Conservation (phyloP, 2,797 vertebrate genomes). For the Spinibarbus caldwelli region DNA sequence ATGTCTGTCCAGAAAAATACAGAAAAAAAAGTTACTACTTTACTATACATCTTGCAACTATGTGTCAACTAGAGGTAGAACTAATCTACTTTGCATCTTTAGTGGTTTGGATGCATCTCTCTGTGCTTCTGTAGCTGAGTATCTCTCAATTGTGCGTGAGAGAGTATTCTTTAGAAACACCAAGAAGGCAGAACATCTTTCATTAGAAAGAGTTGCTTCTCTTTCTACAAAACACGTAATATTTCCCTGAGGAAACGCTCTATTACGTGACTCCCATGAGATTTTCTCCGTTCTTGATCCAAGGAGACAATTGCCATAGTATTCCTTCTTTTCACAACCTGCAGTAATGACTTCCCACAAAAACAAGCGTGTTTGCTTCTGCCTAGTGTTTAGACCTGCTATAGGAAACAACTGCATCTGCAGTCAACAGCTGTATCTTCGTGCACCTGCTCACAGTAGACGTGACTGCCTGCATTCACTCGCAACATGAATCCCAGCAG, state of each 20-base stretch:
- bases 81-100: neutral
- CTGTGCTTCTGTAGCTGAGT: neutral
- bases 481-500: neutral
- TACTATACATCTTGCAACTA: neutral
- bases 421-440: slow-evolving; percentile 1
- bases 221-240: neutral
- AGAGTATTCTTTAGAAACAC: neutral
- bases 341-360: neutral
- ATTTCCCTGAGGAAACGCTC: neutral
- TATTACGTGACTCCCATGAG: neutral
- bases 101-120: neutral
- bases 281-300: neutral
- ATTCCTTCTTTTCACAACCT: neutral
- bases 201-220: neutral
- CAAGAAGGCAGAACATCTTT: neutral
- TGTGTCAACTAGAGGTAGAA: neutral
- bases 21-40: neutral
- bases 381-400: slow-evolving; percentile 2
- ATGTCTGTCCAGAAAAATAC: neutral
- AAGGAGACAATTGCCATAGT: slow-evolving; percentile 1
- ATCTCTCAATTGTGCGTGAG: neutral
- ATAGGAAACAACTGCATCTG: slow-evolving; percentile 40
- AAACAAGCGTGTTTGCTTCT: slow-evolving; percentile 21
- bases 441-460: slow-evolving; percentile 34
- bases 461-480: slow-evolving; percentile 32